Evolutionary conservation across 2,888 invertebrate species (phyloP).

Genomic region (Phortica okadai): DNA sequence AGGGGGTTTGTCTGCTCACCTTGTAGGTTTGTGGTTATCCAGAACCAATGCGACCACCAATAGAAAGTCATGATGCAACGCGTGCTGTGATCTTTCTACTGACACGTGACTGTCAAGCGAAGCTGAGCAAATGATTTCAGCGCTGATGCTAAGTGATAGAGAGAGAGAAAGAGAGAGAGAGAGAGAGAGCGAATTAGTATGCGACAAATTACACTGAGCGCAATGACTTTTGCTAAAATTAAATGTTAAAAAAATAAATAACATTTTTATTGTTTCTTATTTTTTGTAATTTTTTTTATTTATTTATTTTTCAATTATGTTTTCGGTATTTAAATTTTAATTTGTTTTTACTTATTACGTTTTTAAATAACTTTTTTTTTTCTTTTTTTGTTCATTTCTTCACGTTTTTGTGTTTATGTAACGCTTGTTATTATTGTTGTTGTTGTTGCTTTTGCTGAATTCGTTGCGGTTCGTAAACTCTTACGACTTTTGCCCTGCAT

Average conservation of each 20-base stretch:
- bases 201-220: background rate
- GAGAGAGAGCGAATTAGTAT: conserved; percentile 31
- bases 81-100: conserved; percentile 59
- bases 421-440: conserved; percentile 7
- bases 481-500: background rate
- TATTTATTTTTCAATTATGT: background rate
- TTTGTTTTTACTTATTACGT: background rate
- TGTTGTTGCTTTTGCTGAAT: background rate
- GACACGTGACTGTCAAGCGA: too few relatives aligned
- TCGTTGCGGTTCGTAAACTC: background rate
- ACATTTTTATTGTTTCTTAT: conserved; percentile 36
- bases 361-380: too few relatives aligned
- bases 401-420: background rate
- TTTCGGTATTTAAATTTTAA: background rate
- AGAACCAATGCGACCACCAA: conserved; percentile 94
- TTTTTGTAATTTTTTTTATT: background rate
- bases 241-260: too few relatives aligned
- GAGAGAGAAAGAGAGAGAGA: conserved; percentile 37
- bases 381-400: background rate
- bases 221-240: conserved; percentile 27
- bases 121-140: conserved; percentile 38
- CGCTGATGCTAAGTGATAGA: conserved; percentile 42
- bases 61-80: conserved; percentile 85
- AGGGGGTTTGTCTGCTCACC: conserved; percentile 52
- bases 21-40: conserved; percentile 81